phyloP scores from a whole-genome alignment of 1,140 invertebrate species.

The Chironomus striatipennis region DNA sequence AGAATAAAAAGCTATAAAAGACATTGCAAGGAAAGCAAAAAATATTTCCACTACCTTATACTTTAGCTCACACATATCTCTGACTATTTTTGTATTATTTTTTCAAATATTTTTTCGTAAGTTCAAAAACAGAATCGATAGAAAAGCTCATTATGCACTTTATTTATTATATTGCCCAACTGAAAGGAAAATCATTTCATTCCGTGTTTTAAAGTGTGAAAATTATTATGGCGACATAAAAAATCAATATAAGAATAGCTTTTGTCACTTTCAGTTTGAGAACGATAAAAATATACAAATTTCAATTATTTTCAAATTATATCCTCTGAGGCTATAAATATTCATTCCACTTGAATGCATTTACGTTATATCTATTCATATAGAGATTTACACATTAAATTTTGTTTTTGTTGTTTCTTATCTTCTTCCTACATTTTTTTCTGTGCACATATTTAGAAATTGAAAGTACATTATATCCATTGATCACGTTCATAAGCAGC shows the following conservation, averaged over 20 bases:
- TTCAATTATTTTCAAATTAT: not conserved
- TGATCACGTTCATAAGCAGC: not conserved
- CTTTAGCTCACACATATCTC: too few relatives aligned
- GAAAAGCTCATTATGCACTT: constrained; percentile 12
- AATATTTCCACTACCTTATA: too few relatives aligned
- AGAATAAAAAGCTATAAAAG: constrained; percentile 2
- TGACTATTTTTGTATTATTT: too few relatives aligned
- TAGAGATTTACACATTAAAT: too few relatives aligned
- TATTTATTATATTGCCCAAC: not conserved
- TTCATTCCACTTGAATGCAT: not conserved
- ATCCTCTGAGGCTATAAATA: not conserved
- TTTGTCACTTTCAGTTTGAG: not conserved
- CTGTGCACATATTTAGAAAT: not conserved
- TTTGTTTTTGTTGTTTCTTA: too few relatives aligned
- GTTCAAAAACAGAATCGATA: not conserved
- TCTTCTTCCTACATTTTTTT: too few relatives aligned
- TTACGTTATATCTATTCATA: too few relatives aligned
- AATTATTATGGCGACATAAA: constrained; percentile 2
- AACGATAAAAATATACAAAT: not conserved
- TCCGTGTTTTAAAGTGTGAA: not conserved
- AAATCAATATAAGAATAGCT: not conserved
- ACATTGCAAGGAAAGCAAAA: not conserved
- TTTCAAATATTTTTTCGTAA: too few relatives aligned
- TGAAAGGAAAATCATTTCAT: not conserved
- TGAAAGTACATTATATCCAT: not conserved